These are phyloP conservation scores for Cephalopachus bancanus DNA, from an alignment of 2,797 vertebrate species.

Conservation along the genomic window DNA sequence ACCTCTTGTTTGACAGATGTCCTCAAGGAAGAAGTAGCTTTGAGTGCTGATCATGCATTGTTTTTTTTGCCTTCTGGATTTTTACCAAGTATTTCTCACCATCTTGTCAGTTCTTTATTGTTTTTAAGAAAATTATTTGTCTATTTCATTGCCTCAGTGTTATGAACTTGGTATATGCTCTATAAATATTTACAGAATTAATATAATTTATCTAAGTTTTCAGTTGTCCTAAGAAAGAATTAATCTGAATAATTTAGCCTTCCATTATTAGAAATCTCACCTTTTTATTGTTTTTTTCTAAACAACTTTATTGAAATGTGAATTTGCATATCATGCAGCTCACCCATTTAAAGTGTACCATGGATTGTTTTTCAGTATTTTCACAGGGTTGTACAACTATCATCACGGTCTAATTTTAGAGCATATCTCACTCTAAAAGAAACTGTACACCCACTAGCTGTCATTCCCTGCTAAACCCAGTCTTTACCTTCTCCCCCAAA, in stretches of 20 bases:
- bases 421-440: not conserved
- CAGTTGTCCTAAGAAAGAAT: not conserved
- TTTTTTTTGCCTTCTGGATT: not conserved
- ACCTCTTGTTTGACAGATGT: not conserved
- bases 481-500: not conserved
- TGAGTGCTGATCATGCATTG: not conserved
- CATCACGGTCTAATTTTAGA: not conserved
- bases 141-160: not conserved
- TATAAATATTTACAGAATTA: conserved; percentile 30
- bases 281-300: not conserved
- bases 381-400: not conserved
- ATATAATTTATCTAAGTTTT: conserved; percentile 26
- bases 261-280: not conserved
- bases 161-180: not conserved
- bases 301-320: not conserved
- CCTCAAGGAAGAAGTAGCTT: not conserved
- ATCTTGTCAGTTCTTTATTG: not conserved
- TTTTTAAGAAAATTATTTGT: conserved; percentile 7
- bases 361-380: not conserved
- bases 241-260: not conserved
- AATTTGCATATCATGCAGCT: not conserved
- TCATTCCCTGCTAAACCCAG: not conserved
- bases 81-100: conserved; percentile 26
- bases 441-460: not conserved
- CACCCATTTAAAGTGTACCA: not conserved